Conservation (phyloP, 2,113 vertebrate genomes). For the Notothenia coriiceps region DNA sequence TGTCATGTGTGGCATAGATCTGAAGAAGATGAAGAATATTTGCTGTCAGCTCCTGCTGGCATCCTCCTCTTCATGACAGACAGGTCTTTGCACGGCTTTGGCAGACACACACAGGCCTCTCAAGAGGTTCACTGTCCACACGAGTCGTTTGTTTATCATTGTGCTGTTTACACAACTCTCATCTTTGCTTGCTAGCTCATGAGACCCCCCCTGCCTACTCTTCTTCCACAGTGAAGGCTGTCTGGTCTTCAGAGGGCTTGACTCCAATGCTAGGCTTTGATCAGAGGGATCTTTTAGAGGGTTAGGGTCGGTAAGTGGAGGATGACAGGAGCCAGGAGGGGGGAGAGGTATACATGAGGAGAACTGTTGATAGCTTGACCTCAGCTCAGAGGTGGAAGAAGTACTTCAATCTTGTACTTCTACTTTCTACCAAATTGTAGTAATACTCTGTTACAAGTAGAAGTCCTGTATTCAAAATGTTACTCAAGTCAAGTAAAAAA, state of each 20-base stretch:
- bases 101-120: slow-evolving; percentile 30
- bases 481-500: too few relatives aligned
- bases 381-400: slow-evolving; percentile 9
- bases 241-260: slow-evolving; percentile 15
- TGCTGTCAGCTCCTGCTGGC: slow-evolving; percentile 37
- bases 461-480: too few relatives aligned
- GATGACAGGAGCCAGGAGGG: slow-evolving; percentile 23
- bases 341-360: not conserved
- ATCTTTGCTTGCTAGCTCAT: slow-evolving; percentile 27
- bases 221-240: slow-evolving; percentile 1
- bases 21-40: slow-evolving; percentile 23
- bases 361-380: slow-evolving; percentile 55
- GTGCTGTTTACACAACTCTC: slow-evolving; percentile 38
- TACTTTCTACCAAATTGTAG: too few relatives aligned
- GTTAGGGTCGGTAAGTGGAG: slow-evolving; percentile 24
- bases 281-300: slow-evolving; percentile 30
- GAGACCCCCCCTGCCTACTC: slow-evolving; percentile 12
- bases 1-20: slow-evolving; percentile 32
- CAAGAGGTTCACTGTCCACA: slow-evolving; percentile 25
- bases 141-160: slow-evolving; percentile 32
- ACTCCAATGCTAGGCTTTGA: slow-evolving; percentile 46
- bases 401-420: too few relatives aligned
- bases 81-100: slow-evolving; percentile 31
- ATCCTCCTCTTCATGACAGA: slow-evolving; percentile 24
- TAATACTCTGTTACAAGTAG: too few relatives aligned